Evolutionary conservation across 2,888 invertebrate species (phyloP).

Genomic region (Phrixothrix hirtus): DNA sequence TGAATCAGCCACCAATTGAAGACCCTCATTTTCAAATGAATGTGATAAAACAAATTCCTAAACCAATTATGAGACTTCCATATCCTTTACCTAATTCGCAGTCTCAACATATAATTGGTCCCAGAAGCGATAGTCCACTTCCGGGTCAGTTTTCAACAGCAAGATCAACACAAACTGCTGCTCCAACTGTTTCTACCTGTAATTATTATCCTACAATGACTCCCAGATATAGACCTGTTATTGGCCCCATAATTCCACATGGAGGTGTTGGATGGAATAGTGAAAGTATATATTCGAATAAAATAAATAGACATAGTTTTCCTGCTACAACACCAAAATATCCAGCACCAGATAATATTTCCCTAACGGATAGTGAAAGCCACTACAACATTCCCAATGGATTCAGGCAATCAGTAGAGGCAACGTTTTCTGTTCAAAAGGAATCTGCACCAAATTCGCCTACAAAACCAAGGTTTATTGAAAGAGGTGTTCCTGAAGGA

Average conservation of each 20-base stretch:
- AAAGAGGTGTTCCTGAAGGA: constrained; percentile 75
- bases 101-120: constrained; percentile 44
- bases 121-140: constrained; percentile 54
- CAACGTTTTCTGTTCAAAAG: constrained; percentile 39
- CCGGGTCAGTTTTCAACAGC: constrained; percentile 53
- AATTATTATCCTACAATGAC: constrained; percentile 44
- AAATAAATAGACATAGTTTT: constrained; percentile 51
- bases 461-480: constrained; percentile 57
- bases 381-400: constrained; percentile 48
- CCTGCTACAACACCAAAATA: constrained; percentile 45
- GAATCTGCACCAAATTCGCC: constrained; percentile 62
- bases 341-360: constrained; percentile 46
- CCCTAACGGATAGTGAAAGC: constrained; percentile 49
- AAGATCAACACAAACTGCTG: constrained; percentile 52
- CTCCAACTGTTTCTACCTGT: constrained; percentile 43
- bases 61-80: constrained; percentile 43
- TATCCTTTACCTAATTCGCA: constrained; percentile 37
- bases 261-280: constrained; percentile 43
- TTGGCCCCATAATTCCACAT: constrained; percentile 39
- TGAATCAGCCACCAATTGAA: constrained; percentile 35
- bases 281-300: constrained; percentile 45
- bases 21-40: constrained; percentile 48
- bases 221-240: constrained; percentile 46
- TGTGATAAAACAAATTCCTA: constrained; percentile 36
- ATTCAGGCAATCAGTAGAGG: constrained; percentile 42